phyloP scores from a whole-genome alignment of 2,888 invertebrate species.

The Archips crataeganus region DNA sequence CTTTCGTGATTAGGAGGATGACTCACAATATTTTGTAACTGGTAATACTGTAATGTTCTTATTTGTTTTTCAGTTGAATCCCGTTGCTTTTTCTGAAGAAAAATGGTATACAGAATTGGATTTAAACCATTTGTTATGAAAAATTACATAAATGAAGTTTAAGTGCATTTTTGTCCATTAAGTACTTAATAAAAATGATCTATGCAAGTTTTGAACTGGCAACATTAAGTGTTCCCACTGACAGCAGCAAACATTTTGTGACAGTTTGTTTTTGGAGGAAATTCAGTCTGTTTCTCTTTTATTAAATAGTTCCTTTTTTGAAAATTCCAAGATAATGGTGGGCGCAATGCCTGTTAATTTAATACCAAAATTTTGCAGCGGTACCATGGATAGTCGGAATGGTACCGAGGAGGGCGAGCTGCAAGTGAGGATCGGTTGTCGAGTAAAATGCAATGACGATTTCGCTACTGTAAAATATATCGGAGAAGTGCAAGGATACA shows the following conservation, averaged over 20 bases:
- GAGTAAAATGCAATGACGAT: conserved; percentile 75
- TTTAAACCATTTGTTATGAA: not conserved
- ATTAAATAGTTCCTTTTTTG: conserved; percentile 78
- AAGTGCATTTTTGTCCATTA: not conserved
- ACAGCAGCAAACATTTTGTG: conserved; percentile 50
- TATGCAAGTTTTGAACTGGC: conserved; percentile 5
- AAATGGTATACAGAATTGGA: not conserved
- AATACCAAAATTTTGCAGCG: conserved; percentile 84
- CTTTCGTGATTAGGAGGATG: not conserved
- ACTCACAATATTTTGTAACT: conserved; percentile 28
- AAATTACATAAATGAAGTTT: not conserved
- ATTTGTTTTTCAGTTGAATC: conserved; percentile 1
- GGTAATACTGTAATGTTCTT: not conserved
- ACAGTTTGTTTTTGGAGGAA: conserved; percentile 57
- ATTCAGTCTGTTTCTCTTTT: conserved; percentile 78
- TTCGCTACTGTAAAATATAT: conserved; percentile 89
- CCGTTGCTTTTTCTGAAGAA: not conserved
- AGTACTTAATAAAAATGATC: not conserved
- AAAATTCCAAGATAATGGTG: conserved; percentile 81
- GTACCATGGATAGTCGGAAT: conserved; percentile 81
- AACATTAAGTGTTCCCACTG: conserved; percentile 46
- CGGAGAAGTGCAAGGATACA: conserved; percentile 89
- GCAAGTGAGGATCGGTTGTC: conserved; percentile 80
- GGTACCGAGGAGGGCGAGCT: conserved; percentile 76
- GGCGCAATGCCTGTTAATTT: conserved; percentile 85